phyloP scores from a whole-genome alignment of 2,113 vertebrate species.

The Myiozetetes cayanensis region DNA sequence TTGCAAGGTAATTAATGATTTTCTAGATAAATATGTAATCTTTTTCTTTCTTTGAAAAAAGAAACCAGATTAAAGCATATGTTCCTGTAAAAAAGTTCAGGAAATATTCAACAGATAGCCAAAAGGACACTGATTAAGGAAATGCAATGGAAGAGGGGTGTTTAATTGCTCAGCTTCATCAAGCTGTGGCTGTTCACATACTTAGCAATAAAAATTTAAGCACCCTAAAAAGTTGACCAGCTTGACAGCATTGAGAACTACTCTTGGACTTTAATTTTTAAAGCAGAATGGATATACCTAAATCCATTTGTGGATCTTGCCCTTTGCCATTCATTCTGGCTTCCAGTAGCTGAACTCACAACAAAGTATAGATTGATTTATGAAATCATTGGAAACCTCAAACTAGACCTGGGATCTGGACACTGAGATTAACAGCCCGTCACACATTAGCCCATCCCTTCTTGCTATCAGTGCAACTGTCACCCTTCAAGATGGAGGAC shows the following conservation, averaged over 20 bases:
- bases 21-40: too few species aligned
- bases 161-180: background rate
- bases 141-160: accelerated
- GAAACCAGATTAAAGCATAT: background rate
- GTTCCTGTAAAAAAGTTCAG: background rate
- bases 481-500: background rate
- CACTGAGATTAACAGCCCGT: background rate
- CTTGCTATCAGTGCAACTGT: accelerated
- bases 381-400: background rate
- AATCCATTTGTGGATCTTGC: background rate
- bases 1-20: background rate
- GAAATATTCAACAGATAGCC: background rate
- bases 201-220: background rate
- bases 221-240: background rate
- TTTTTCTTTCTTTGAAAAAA: background rate
- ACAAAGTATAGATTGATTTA: background rate
- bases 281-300: background rate
- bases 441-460: background rate
- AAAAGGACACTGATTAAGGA: background rate
- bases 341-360: background rate
- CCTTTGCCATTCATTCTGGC: background rate
- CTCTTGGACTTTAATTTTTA: background rate
- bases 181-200: background rate
- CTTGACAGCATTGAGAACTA: background rate
- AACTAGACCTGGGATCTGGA: background rate